Evolutionary conservation across 1,140 invertebrate species (phyloP).

Genomic region (Drosophila punjabiensis): DNA sequence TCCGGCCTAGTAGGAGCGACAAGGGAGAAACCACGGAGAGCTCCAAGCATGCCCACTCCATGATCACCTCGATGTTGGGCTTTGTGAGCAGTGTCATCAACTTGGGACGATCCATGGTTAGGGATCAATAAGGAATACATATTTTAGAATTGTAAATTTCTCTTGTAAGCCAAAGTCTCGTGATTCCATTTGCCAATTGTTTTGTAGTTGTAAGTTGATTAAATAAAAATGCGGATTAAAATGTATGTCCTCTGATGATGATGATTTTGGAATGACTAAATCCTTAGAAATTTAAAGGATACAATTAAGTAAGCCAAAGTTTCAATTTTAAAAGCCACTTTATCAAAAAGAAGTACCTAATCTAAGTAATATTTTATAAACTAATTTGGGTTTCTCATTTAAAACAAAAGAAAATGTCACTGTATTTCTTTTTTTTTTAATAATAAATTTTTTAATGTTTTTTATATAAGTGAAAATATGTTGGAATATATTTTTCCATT

Average conservation of each 20-base stretch:
- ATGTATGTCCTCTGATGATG: too few species aligned
- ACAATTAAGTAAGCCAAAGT: too few species aligned
- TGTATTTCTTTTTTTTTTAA: too few species aligned
- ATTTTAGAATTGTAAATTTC: too few species aligned
- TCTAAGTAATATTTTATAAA: too few species aligned
- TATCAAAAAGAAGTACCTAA: too few species aligned
- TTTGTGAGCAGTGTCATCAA: conserved; percentile 63
- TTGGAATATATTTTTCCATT: too few species aligned
- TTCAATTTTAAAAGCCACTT: too few species aligned
- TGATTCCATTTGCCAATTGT: conserved; percentile 18
- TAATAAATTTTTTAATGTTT: too few species aligned
- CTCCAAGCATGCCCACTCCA: conserved; percentile 69
- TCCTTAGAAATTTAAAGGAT: not conserved
- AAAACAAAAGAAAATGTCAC: too few species aligned
- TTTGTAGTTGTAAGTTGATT: conserved; percentile 5
- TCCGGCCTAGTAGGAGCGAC: conserved; percentile 16
- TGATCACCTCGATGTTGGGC: conserved; percentile 70
- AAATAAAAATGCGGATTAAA: not conserved
- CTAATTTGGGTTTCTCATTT: too few species aligned
- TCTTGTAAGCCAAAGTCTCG: not conserved
- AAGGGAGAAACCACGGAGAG: conserved; percentile 52
- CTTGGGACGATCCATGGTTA: conserved; percentile 53
- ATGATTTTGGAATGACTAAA: not conserved
- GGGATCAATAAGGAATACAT: conserved; percentile 34
- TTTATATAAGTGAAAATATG: too few species aligned